A percentile compares a stretch with the other conserved stretches of the same genome.
These are phyloP conservation scores for Leptinotarsa tumamoca DNA, from an alignment of 2,888 invertebrate species.

Conservation along the genomic window DNA sequence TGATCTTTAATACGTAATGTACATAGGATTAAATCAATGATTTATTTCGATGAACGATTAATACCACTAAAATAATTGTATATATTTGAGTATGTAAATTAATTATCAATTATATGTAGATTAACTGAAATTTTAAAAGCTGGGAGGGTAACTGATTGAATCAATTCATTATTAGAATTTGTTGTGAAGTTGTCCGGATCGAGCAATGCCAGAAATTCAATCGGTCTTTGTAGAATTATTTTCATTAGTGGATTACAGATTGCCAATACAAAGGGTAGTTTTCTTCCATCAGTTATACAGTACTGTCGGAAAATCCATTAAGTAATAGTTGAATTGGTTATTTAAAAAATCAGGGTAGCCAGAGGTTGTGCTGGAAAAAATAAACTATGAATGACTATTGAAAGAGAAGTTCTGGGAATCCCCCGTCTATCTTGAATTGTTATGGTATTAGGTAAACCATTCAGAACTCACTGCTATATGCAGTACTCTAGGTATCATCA, in stretches of 20 bases:
- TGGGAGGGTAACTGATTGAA: neutral
- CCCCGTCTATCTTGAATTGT: too few relatives aligned
- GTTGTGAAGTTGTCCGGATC: constrained; percentile 2
- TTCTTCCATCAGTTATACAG: neutral
- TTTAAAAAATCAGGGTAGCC: too few relatives aligned
- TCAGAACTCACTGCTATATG: too few relatives aligned
- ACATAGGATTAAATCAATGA: constrained; percentile 40
- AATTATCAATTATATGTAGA: constrained; percentile 33
- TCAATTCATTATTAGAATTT: neutral
- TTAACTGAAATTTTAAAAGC: constrained; percentile 24
- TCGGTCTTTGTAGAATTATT: neutral
- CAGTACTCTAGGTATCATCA: too few relatives aligned
- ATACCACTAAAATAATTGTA: constrained; percentile 38
- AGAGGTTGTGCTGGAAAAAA: too few relatives aligned
- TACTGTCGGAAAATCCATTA: neutral
- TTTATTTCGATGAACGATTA: constrained; percentile 39
- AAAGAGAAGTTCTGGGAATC: too few relatives aligned
- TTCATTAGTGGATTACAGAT: neutral
- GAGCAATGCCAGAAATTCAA: neutral
- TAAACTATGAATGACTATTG: too few relatives aligned
- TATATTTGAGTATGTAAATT: constrained; percentile 35
- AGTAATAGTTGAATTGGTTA: neutral
- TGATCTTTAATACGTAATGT: constrained; percentile 50
- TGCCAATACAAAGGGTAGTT: neutral
- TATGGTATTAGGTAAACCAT: too few relatives aligned